Evolutionary conservation across 2,113 vertebrate genomes (phyloP).

Genomic region (Nematolebias whitei): DNA sequence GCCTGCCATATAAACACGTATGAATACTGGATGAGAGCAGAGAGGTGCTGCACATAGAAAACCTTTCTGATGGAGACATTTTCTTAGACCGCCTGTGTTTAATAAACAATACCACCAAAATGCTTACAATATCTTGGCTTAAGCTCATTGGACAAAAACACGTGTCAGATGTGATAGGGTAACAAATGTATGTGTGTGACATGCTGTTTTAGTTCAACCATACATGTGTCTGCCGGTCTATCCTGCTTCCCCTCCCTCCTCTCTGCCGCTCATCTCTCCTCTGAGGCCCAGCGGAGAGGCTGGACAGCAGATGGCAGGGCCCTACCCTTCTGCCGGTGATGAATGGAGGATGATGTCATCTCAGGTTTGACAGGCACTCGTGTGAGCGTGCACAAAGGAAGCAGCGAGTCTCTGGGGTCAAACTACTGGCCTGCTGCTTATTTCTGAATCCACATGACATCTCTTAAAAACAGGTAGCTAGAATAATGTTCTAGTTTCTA

Average conservation of each 20-base stretch:
- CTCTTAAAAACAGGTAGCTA: constrained; percentile 89
- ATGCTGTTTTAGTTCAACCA: constrained; percentile 73
- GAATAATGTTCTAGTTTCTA: constrained; percentile 90
- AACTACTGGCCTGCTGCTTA: constrained; percentile 85
- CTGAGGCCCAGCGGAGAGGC: constrained; percentile 74
- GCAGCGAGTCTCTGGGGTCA: constrained; percentile 84
- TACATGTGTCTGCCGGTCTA: constrained; percentile 38
- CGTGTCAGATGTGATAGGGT: constrained; percentile 61
- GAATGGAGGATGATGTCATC: constrained; percentile 98
- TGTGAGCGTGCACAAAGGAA: constrained; percentile 84
- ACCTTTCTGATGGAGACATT: constrained; percentile 44
- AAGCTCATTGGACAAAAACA: constrained; percentile 53
- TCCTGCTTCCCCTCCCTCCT: constrained; percentile 40
- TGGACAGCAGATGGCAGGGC: constrained; percentile 92
- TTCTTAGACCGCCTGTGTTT: constrained; percentile 5
- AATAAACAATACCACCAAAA: constrained; percentile 50
- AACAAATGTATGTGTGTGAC: constrained; percentile 67
- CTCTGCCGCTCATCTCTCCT: constrained; percentile 53
- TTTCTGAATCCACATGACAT: constrained; percentile 89
- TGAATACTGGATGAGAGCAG: constrained; percentile 92
- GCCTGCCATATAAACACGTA: constrained; percentile 95
- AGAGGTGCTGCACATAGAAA: constrained; percentile 70
- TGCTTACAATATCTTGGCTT: constrained; percentile 44
- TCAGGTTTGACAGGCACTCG: constrained; percentile 79
- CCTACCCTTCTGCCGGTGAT: constrained; percentile 87